A percentile compares a stretch with the other conserved stretches of the same genome.
These are phyloP conservation scores for Anodontia alba DNA, from an alignment of 2,888 invertebrate species.

Conservation along the genomic window DNA sequence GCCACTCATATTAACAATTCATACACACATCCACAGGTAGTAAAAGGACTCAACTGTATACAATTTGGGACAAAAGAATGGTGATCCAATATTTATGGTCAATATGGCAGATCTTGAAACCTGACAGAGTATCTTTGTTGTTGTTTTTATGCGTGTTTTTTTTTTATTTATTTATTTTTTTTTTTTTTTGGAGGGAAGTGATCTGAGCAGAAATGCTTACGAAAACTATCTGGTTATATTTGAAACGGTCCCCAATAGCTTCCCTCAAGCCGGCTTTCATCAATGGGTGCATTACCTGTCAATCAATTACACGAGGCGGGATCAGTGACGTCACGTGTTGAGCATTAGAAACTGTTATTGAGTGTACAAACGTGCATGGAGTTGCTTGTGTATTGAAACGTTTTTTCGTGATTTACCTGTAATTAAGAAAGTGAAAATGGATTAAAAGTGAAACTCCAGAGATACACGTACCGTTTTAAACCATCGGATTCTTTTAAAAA, in stretches of 20 bases:
- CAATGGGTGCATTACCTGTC: conserved; percentile 52
- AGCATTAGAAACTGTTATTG: conserved; percentile 54
- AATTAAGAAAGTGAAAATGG: conserved; percentile 12
- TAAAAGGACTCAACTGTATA: too few relatives aligned
- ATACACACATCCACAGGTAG: too few relatives aligned
- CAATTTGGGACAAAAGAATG: too few relatives aligned
- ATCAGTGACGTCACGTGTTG: conserved; percentile 62
- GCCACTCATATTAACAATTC: too few relatives aligned
- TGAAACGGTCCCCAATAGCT: conserved; percentile 42
- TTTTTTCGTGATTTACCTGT: conserved; percentile 12
- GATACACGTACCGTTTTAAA: neutral
- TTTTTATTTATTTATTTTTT: too few relatives aligned
- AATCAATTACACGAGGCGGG: conserved; percentile 60
- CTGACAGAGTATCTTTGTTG: too few relatives aligned
- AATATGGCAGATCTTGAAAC: too few relatives aligned
- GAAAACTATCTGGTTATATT: conserved; percentile 14
- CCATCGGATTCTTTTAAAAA: neutral
- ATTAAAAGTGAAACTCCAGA: neutral
- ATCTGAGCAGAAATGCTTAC: too few relatives aligned
- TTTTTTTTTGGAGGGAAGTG: too few relatives aligned
- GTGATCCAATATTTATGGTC: too few relatives aligned
- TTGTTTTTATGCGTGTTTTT: too few relatives aligned
- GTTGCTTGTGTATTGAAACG: neutral
- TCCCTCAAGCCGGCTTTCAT: conserved; percentile 29
- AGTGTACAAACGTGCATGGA: conserved; percentile 1